Evolutionary conservation across 35 echinoderm and acorn worm genomes (phyloP).

Genomic region (Holothuria glaberrima): DNA sequence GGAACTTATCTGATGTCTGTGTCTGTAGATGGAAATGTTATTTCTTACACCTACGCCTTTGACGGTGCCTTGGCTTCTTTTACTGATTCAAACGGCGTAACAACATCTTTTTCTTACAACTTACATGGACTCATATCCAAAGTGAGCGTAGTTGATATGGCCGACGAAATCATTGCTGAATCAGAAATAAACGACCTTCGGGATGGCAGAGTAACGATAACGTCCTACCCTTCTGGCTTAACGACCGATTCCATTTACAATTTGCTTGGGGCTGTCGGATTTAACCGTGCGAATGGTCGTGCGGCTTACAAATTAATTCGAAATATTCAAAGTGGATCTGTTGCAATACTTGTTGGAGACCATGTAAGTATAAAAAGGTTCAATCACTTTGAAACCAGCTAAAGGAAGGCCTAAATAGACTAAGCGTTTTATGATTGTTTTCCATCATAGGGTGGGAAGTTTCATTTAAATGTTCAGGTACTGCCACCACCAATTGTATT

Average conservation of each 20-base stretch:
- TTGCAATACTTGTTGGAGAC: background rate
- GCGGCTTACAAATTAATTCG: background rate
- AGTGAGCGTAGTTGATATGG: background rate
- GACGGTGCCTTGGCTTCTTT: slow-evolving; percentile 39
- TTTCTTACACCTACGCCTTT: slow-evolving; percentile 10
- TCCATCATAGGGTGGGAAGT: too few relatives aligned
- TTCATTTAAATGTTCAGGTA: too few relatives aligned
- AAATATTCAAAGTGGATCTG: background rate
- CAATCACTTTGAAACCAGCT: background rate
- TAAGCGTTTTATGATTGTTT: too few relatives aligned
- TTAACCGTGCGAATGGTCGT: background rate
- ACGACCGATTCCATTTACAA: slow-evolving; percentile 21
- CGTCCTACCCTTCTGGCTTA: background rate
- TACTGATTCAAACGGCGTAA: slow-evolving; percentile 7
- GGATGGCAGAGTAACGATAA: slow-evolving; percentile 5
- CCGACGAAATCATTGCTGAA: background rate
- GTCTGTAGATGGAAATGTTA: background rate
- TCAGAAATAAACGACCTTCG: slow-evolving; percentile 4
- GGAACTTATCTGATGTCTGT: slow-evolving; percentile 19
- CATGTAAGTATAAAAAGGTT: background rate
- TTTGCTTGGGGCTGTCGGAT: background rate
- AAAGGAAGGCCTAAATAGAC: background rate
- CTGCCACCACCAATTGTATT: too few relatives aligned
- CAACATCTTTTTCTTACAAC: background rate
- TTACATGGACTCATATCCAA: background rate